Conservation (phyloP, 2,113 vertebrate genomes). For the Actenoides hombroni region DNA sequence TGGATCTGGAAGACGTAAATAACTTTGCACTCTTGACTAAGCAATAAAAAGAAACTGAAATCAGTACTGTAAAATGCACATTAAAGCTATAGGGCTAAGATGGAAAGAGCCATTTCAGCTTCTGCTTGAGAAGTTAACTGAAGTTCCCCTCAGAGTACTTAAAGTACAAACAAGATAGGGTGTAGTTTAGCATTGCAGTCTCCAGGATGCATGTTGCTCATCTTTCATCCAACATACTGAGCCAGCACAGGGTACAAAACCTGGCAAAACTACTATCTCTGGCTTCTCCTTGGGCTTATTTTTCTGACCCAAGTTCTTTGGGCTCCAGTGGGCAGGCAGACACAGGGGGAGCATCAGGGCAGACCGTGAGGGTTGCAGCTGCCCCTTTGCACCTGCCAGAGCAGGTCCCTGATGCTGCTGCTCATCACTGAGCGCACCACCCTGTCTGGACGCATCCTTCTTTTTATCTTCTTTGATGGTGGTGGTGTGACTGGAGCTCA, state of each 20-base stretch:
- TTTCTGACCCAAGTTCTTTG: background rate
- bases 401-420: background rate
- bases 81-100: background rate
- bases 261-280: background rate
- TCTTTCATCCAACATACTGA: background rate
- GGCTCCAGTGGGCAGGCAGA: fast-evolving
- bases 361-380: background rate
- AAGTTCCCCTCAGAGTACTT: background rate
- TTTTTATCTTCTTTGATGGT: background rate
- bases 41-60: background rate
- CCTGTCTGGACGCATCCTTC: background rate
- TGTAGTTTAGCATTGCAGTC: background rate
- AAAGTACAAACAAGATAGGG: background rate
- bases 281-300: background rate
- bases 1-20: background rate
- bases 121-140: background rate
- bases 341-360: background rate
- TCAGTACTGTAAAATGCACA: background rate
- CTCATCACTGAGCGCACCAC: background rate
- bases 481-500: background rate
- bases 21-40: background rate
- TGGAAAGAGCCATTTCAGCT: background rate
- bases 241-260: background rate
- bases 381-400: fast-evolving
- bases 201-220: fast-evolving